Conservation (phyloP, 2,888 invertebrate species). For the Amphiduros pacificus region DNA sequence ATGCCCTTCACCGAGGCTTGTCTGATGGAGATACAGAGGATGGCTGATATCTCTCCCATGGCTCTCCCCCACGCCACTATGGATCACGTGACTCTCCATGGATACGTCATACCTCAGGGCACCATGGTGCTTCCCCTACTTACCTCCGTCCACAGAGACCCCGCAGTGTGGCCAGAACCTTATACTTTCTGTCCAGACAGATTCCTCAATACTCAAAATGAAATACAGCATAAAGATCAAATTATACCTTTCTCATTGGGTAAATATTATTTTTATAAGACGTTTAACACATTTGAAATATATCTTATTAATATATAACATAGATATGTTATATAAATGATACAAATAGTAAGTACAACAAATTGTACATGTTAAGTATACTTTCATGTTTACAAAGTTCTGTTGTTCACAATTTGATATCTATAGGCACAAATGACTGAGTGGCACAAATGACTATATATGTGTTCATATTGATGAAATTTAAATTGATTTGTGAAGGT, state of each 20-base stretch:
- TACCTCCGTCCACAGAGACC: constrained; percentile 7
- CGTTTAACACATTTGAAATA: too few species aligned
- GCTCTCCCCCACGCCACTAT: constrained; percentile 33
- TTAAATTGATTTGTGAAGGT: too few species aligned
- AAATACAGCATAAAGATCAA: neutral
- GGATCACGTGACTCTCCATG: constrained; percentile 3
- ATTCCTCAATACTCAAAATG: constrained; percentile 4
- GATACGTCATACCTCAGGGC: constrained; percentile 14
- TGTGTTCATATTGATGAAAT: too few species aligned
- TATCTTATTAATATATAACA: too few species aligned
- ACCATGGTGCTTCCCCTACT: constrained; percentile 11
- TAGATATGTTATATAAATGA: too few species aligned
- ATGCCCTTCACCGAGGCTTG: constrained; percentile 31
- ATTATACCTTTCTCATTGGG: constrained; percentile 15
- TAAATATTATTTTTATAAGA: too few species aligned
- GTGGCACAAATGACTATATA: too few species aligned
- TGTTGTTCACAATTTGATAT: too few species aligned
- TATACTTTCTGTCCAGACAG: constrained; percentile 2
- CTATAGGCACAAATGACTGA: too few species aligned
- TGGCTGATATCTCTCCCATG: constrained; percentile 32
- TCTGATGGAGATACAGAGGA: constrained; percentile 31
- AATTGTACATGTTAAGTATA: too few species aligned
- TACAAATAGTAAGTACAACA: too few species aligned
- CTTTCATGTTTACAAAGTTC: too few species aligned
- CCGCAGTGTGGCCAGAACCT: constrained; percentile 10